Evolutionary conservation across 2,888 invertebrate genomes (phyloP).

Genomic region (Drosophila helvetica): DNA sequence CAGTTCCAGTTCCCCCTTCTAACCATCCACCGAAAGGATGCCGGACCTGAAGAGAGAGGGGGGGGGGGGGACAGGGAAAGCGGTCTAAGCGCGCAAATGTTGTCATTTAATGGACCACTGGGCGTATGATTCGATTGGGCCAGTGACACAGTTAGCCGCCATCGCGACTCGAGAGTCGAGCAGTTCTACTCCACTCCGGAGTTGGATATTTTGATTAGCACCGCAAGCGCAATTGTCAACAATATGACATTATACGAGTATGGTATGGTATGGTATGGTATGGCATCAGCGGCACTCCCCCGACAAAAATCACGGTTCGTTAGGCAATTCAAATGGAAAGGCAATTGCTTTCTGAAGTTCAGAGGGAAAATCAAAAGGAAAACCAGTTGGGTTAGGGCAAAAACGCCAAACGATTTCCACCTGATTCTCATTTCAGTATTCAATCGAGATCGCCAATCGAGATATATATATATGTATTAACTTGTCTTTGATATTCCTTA

Average conservation of each 20-base stretch:
- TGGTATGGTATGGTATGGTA: neutral
- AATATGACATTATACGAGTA: constrained; percentile 61
- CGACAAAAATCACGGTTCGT: constrained; percentile 58
- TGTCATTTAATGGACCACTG: constrained; percentile 83
- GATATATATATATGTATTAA: too few relatives aligned
- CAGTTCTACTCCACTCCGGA: constrained; percentile 31
- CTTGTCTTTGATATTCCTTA: neutral
- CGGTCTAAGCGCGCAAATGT: constrained; percentile 55
- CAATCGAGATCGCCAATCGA: neutral
- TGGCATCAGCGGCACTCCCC: constrained; percentile 3
- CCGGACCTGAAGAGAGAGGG: neutral
- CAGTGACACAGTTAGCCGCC: constrained; percentile 73
- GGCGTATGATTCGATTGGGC: constrained; percentile 80
- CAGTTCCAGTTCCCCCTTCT: constrained; percentile 2
- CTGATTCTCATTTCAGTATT: neutral
- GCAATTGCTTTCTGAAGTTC: constrained; percentile 61
- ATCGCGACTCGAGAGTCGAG: constrained; percentile 16
- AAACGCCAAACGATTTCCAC: neutral
- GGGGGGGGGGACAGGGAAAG: constrained; percentile 25
- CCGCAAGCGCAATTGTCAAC: constrained; percentile 62
- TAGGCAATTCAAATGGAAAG: constrained; percentile 67
- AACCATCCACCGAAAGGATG: neutral
- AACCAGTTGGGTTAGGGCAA: neutral
- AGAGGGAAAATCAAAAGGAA: neutral
- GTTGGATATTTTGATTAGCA: constrained; percentile 77